Percentiles rank a stretch among this genome's conserved stretches.
Evolutionary conservation across 2,888 invertebrate genomes (phyloP).

Genomic region (Andrena bicolor): DNA sequence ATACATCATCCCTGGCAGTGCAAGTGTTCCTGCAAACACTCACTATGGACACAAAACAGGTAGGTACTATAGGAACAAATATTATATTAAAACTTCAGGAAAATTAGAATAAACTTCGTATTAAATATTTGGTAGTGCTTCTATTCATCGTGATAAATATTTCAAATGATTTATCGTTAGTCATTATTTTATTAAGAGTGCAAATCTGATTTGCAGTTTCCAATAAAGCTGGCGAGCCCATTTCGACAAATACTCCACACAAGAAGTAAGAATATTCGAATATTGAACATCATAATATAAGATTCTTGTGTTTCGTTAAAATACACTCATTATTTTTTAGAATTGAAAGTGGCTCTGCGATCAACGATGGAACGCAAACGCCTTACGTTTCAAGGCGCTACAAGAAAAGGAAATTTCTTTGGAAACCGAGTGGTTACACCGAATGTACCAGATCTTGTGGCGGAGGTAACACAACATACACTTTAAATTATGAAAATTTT

Average conservation of each 20-base stretch:
- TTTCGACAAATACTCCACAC: conserved; percentile 26
- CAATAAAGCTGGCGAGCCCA: conserved; percentile 48
- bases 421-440: conserved; percentile 92
- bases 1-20: conserved; percentile 89
- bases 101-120: neutral
- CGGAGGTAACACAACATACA: conserved; percentile 86
- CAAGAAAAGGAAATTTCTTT: conserved; percentile 87
- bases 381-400: conserved; percentile 68
- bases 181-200: neutral
- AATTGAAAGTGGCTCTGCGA: conserved; percentile 29
- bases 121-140: neutral
- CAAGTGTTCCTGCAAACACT: conserved; percentile 37
- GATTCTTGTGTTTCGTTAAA: neutral
- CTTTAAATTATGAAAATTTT: neutral
- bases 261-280: conserved; percentile 55
- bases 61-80: conserved; percentile 37
- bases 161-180: neutral
- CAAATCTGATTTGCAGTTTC: conserved; percentile 56
- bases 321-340: conserved; percentile 31
- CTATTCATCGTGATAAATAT: neutral
- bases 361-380: conserved; percentile 57
- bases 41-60: conserved; percentile 66
- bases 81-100: neutral
- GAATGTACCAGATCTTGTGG: conserved; percentile 93
- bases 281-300: neutral